Base-by-base conservation (phyloP, 2,113 vertebrate genomes). In the Herpetotheres cachinnans region DNA sequence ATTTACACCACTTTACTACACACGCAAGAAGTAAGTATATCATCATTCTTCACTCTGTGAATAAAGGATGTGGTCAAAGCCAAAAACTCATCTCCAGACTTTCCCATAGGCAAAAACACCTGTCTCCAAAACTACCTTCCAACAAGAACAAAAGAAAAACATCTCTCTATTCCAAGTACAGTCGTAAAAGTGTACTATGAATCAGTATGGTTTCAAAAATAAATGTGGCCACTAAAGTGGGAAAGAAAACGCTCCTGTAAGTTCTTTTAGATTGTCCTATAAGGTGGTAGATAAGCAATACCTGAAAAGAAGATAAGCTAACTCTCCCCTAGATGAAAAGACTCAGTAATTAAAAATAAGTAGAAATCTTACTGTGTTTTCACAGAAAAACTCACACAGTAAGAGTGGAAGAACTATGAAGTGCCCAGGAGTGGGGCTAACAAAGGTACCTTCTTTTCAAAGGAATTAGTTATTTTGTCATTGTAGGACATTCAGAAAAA, bases 1-100 rank as follows among this genome's bases (percentile, higher is more conserved):
- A 88, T 76, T 85, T 93, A 74, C 66, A 95, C 10, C 20, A 79
- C 69, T 96, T 82, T 76, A 92, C 38, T 76, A 92, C 38, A 86
- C 34, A 42, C 18, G 59, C 87, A 95, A 93, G 27, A 86, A 89
- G 20, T 63, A 70, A 70, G 74, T 49, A 70, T 55, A 79, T 34
- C 16, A 83, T 71, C 19, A 29, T 69, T 70, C 55, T 36, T 82
- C 59, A 87, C 81, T 87, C 27, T 81, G n/a, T 56, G 61, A 40
- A 81, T 94, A 80, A 89, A 91, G 11, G 19, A 91, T 21, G 54
- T 11, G 19, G 14, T 73, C 18, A 76, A 74, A 93, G 50, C 16
- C 32, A 92, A 55, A 90, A 88, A 29, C 10, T 54, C n/a, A 76
- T 19, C 67, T 40, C 40, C 47, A 82, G 27, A 71, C 10, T 32